Evolutionary conservation across 2,888 invertebrate genomes (phyloP).

Genomic region (Anodontia alba): DNA sequence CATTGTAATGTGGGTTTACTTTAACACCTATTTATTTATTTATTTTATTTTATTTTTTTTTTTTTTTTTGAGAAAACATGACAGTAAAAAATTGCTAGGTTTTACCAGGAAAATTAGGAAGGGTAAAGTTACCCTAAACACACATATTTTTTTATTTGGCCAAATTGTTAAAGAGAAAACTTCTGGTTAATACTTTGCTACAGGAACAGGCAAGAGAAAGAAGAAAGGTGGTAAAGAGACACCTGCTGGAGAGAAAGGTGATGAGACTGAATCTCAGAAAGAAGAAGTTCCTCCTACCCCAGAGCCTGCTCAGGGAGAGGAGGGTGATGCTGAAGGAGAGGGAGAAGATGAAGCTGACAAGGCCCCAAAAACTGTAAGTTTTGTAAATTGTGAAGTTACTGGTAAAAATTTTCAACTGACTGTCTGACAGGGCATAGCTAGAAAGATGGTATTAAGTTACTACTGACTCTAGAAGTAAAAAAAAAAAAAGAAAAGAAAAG

Average conservation of each 20-base stretch:
- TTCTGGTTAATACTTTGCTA: too few species aligned
- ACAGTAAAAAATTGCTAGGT: too few species aligned
- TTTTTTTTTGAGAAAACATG: too few species aligned
- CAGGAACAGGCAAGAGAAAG: constrained; percentile 35
- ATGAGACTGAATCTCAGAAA: constrained; percentile 59
- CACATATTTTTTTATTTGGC: too few species aligned
- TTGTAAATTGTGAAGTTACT: not conserved
- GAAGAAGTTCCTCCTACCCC: constrained; percentile 57
- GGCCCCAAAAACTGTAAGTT: constrained; percentile 75
- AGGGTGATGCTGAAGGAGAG: constrained; percentile 52
- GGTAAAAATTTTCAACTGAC: not conserved
- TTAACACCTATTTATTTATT: too few species aligned
- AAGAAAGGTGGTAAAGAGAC: constrained; percentile 65
- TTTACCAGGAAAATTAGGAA: too few species aligned
- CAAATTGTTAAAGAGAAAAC: too few species aligned
- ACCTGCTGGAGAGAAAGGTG: constrained; percentile 51
- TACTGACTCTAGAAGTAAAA: too few species aligned
- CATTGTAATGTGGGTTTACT: too few species aligned
- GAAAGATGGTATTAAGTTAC: not conserved
- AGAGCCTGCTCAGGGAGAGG: constrained; percentile 57
- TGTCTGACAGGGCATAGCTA: not conserved
- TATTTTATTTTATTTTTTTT: too few species aligned
- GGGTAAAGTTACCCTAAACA: too few species aligned
- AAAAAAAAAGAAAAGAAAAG: too few species aligned
- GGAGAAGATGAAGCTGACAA: constrained; percentile 65